phyloP scores from a whole-genome alignment of 2,113 vertebrate genomes.

The Laticauda laticaudata region DNA sequence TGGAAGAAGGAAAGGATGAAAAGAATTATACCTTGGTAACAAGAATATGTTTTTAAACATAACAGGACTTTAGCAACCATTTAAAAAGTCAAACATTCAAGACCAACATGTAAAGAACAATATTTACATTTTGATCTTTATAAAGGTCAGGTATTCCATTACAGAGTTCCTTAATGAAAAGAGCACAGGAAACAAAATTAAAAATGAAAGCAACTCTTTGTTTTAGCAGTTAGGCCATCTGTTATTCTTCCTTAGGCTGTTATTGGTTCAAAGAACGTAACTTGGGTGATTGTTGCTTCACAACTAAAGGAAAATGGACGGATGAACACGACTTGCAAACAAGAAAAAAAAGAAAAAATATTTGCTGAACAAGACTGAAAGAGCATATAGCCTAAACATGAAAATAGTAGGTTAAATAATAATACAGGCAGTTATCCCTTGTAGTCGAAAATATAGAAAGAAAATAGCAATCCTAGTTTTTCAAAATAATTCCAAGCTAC shows the following conservation, averaged over 20 bases:
- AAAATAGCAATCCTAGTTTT: neutral
- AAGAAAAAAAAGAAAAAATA: constrained; percentile 49
- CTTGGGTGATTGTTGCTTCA: constrained; percentile 54
- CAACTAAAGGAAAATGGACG: constrained; percentile 56
- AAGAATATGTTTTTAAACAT: constrained; percentile 12
- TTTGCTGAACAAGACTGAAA: constrained; percentile 35
- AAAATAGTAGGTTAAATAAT: constrained; percentile 39
- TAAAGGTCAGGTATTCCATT: constrained; percentile 28
- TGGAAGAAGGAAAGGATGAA: neutral
- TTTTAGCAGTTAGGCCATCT: constrained; percentile 31
- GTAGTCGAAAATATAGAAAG: constrained; percentile 39
- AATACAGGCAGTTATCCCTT: constrained; percentile 43
- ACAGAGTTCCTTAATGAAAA: constrained; percentile 32
- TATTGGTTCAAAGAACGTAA: constrained; percentile 10
- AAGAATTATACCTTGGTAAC: neutral
- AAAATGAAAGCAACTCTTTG: constrained; percentile 39
- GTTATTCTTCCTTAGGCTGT: constrained; percentile 17
- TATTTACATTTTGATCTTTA: constrained; percentile 30
- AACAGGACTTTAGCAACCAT: neutral
- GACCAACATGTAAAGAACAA: constrained; percentile 4
- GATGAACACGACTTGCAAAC: constrained; percentile 52
- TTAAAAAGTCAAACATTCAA: constrained; percentile 21
- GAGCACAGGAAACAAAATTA: constrained; percentile 22
- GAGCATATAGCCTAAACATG: neutral
- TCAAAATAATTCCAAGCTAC: neutral